phyloP scores from a whole-genome alignment of 2,888 invertebrate species.

The Sympetrum striolatum region DNA sequence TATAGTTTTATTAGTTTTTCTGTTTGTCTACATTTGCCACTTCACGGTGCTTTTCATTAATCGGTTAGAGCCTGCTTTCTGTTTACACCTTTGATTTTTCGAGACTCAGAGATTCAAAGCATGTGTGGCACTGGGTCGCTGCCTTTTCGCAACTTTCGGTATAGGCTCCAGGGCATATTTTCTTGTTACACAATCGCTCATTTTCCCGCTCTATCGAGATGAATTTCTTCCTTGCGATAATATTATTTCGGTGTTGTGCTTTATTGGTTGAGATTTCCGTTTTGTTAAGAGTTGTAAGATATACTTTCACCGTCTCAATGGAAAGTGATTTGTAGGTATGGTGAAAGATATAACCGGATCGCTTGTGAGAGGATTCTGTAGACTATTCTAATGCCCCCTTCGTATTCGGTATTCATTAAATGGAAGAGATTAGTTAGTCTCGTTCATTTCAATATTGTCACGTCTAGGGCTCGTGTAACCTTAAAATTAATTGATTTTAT shows the following conservation, averaged over 20 bases:
- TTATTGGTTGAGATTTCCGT: not conserved
- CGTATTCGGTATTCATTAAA: too few relatives aligned
- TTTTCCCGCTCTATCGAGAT: not conserved
- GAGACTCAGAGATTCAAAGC: not conserved
- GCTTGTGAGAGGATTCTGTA: too few relatives aligned
- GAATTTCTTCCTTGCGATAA: not conserved
- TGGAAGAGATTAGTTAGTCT: too few relatives aligned
- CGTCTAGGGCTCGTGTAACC: too few relatives aligned
- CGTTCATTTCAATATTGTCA: too few relatives aligned
- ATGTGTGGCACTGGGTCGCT: slow-evolving; percentile 30
- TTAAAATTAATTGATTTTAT: too few relatives aligned
- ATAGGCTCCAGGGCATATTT: not conserved
- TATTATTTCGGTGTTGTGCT: not conserved
- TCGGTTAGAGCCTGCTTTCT: not conserved
- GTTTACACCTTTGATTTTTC: not conserved
- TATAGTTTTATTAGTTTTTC: not conserved
- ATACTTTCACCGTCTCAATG: not conserved
- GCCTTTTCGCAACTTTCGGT: not conserved
- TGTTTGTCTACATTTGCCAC: not conserved
- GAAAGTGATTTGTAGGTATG: too few relatives aligned
- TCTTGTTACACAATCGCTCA: not conserved
- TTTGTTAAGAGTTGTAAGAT: not conserved
- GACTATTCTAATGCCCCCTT: too few relatives aligned
- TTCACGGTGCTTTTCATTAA: not conserved
- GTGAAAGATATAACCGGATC: too few relatives aligned